Conservation (phyloP, 2,113 vertebrate genomes). For the Jacana jacana region DNA sequence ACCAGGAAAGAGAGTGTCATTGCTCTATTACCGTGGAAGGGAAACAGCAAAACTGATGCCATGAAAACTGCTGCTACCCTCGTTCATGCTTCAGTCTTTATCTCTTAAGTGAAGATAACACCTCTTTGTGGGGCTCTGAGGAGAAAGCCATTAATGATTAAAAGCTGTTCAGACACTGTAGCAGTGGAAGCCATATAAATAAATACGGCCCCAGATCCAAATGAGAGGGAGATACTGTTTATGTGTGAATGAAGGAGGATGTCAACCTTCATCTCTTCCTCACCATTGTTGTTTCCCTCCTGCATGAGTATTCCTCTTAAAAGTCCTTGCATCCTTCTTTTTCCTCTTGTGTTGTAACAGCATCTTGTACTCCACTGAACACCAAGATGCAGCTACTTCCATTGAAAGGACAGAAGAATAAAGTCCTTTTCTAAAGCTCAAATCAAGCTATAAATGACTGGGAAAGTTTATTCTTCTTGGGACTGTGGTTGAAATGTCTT, state of each 20-base stretch:
- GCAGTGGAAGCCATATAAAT: neutral
- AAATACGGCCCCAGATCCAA: neutral
- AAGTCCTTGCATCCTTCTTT: neutral
- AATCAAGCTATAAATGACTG: neutral
- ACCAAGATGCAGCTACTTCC: neutral
- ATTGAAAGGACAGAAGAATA: neutral
- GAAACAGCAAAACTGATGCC: neutral
- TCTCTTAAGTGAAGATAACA: neutral
- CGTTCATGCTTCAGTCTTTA: fast-evolving
- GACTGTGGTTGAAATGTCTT: neutral
- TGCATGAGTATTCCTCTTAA: neutral
- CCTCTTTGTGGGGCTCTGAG: neutral
- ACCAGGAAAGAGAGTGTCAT: fast-evolving
- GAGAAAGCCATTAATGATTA: neutral
- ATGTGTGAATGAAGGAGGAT: neutral
- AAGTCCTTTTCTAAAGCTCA: neutral
- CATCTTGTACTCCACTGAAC: neutral
- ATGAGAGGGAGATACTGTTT: neutral
- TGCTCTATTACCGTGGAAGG: fast-evolving
- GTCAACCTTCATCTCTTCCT: neutral
- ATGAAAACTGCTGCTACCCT: neutral
- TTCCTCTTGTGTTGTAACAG: neutral
- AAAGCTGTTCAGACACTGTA: neutral
- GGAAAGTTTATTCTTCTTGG: neutral
- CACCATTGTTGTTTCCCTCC: neutral